These are phyloP conservation scores for Naso thynnoides DNA, from an alignment of 2,797 vertebrate species.

Conservation along the genomic window DNA sequence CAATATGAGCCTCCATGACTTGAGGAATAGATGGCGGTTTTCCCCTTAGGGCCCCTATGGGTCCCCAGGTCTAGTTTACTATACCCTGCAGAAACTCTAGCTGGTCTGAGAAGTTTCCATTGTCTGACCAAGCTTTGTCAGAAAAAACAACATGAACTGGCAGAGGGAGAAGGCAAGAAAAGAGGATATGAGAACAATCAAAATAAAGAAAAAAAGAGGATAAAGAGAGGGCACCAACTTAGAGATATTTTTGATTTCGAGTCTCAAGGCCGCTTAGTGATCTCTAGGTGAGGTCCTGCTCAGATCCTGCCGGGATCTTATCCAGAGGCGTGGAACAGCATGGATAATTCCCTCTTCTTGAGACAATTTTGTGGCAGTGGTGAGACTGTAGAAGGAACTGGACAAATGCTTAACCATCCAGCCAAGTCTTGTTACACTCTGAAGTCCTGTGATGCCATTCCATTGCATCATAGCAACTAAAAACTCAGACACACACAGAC, in stretches of 20 bases:
- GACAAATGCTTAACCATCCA: slow-evolving; percentile 40
- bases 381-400: slow-evolving; percentile 31
- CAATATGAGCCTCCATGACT: slow-evolving; percentile 74
- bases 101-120: slow-evolving; percentile 59
- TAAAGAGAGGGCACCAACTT: slow-evolving; percentile 42
- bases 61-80: slow-evolving; percentile 54
- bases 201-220: slow-evolving; percentile 8
- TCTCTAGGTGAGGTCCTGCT: slow-evolving; percentile 50
- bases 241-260: slow-evolving; percentile 57
- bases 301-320: slow-evolving; percentile 51
- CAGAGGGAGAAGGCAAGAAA: slow-evolving; percentile 3
- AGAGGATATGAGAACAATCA: neutral
- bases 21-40: slow-evolving; percentile 66
- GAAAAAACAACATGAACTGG: slow-evolving; percentile 38
- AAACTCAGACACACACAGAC: slow-evolving; percentile 25
- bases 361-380: slow-evolving; percentile 22
- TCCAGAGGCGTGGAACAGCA: neutral
- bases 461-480: slow-evolving; percentile 64
- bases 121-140: slow-evolving; percentile 39
- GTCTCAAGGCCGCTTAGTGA: slow-evolving; percentile 21
- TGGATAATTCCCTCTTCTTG: slow-evolving; percentile 32
- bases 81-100: slow-evolving; percentile 69
- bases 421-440: slow-evolving; percentile 62
- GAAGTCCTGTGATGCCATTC: slow-evolving; percentile 57
- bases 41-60: slow-evolving; percentile 69